Conservation (phyloP, 2,797 vertebrate species). For the Lepus oiostolus region DNA sequence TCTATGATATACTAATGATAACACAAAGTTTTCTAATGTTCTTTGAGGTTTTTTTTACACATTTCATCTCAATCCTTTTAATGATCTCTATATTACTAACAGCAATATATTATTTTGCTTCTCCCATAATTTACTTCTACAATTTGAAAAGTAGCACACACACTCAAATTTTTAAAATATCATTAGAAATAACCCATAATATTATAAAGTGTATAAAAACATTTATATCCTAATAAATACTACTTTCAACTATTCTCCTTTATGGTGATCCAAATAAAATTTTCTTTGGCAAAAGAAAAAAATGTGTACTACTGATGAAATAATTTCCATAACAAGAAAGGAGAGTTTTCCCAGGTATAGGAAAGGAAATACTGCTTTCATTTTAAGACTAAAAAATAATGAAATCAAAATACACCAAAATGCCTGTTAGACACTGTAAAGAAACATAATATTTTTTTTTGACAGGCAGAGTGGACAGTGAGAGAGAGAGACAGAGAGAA, state of each 20-base stretch:
- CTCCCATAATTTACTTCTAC: background rate
- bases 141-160: background rate
- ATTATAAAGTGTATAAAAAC: background rate
- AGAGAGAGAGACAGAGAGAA: no score
- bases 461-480: no score
- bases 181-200: background rate
- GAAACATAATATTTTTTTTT: background rate
- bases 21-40: background rate
- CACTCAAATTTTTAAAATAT: background rate
- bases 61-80: background rate
- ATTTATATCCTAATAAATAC: background rate
- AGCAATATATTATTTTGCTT: background rate
- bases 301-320: background rate
- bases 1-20: background rate
- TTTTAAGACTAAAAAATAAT: slow-evolving; percentile 15
- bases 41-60: background rate
- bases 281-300: background rate
- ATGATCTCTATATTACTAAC: background rate
- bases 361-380: background rate
- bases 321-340: background rate
- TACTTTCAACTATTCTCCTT: background rate
- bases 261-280: background rate
- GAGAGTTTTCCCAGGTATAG: background rate
- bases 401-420: slow-evolving; percentile 7
- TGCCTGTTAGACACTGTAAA: background rate